Evolutionary conservation across 2,797 vertebrate species (phyloP).

Genomic region (Leucoraja ocellata): DNA sequence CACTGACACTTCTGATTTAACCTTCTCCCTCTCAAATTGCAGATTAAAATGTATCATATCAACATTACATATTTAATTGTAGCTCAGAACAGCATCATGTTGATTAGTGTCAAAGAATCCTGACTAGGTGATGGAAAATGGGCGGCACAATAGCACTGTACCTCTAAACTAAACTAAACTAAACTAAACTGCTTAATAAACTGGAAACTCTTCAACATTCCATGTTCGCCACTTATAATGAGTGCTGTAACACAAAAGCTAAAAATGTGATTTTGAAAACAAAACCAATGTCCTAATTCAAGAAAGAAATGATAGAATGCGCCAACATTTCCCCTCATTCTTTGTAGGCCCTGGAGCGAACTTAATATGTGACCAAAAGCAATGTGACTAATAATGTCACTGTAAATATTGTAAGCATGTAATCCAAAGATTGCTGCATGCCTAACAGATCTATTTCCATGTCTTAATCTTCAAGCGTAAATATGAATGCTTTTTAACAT

Average conservation of each 20-base stretch:
- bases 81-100: neutral
- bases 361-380: neutral
- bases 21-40: no score
- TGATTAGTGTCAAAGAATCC: neutral
- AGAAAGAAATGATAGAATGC: neutral
- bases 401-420: neutral
- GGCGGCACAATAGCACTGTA: no score
- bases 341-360: neutral
- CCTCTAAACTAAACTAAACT: no score
- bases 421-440: neutral
- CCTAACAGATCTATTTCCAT: neutral
- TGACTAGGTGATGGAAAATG: neutral
- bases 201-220: conserved; percentile 2
- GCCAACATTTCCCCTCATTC: neutral
- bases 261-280: neutral
- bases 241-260: neutral
- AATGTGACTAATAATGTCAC: neutral
- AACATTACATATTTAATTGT: no score
- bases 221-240: neutral
- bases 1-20: no score
- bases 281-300: neutral
- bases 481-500: neutral
- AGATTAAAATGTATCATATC: no score
- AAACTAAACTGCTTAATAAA: neutral
- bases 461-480: neutral